Evolutionary conservation across 2,888 invertebrate genomes (phyloP).

Genomic region (Cephus runcator): DNA sequence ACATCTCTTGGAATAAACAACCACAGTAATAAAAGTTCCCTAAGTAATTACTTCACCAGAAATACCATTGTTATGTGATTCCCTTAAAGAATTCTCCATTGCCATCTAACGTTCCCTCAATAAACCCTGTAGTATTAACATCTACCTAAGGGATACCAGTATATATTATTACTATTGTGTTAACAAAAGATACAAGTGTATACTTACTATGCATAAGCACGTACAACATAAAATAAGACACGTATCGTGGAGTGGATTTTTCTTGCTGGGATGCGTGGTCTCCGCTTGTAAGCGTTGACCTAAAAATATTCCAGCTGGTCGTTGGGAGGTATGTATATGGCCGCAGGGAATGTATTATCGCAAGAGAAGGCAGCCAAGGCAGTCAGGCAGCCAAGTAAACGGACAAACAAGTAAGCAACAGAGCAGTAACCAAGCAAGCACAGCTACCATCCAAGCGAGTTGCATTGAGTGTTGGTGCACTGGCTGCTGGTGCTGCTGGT

Average conservation of each 20-base stretch:
- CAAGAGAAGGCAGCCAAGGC: slow-evolving; percentile 13
- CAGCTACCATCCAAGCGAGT: not conserved
- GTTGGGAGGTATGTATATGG: slow-evolving; percentile 6
- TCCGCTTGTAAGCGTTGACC: slow-evolving; percentile 29
- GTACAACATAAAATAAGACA: not conserved
- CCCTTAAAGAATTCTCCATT: not conserved
- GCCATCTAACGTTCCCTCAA: not conserved
- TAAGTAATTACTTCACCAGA: not conserved
- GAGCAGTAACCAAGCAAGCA: not conserved
- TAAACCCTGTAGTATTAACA: not conserved
- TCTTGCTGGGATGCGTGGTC: slow-evolving; percentile 25
- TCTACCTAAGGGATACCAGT: not conserved
- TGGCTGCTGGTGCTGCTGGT: not conserved
- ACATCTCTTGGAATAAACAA: not conserved
- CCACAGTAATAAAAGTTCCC: not conserved
- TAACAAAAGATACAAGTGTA: not conserved
- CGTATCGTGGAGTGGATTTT: slow-evolving; percentile 23
- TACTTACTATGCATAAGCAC: not conserved
- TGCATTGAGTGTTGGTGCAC: not conserved
- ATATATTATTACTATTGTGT: not conserved
- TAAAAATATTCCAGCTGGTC: slow-evolving; percentile 31
- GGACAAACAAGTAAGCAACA: slow-evolving; percentile 15
- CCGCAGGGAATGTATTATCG: slow-evolving; percentile 7
- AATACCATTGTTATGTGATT: not conserved
- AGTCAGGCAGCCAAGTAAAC: slow-evolving; percentile 14